A percentile compares a stretch with the other conserved stretches of the same genome.
phyloP scores from a whole-genome alignment of 2,113 vertebrate species.

The Ornithorhynchus anatinus region DNA sequence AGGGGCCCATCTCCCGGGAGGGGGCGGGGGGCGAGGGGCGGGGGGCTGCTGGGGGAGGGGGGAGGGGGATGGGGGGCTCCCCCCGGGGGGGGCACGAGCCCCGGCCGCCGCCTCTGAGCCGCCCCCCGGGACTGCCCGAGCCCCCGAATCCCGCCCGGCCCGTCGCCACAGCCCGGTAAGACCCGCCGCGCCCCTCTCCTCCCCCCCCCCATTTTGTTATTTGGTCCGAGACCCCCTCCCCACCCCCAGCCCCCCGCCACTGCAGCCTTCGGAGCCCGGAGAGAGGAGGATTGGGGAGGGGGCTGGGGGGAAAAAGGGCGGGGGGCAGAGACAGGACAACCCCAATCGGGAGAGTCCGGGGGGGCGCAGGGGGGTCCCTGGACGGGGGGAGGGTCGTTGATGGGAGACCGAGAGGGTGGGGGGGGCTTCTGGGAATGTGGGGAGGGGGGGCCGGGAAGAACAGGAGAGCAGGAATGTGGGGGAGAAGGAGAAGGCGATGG shows the following conservation, averaged over 20 bases:
- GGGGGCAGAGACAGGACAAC: neutral
- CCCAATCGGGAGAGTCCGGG: neutral
- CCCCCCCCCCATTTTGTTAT: neutral
- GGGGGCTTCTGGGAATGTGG: neutral
- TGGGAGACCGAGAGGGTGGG: neutral
- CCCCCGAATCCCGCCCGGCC: conserved; percentile 22
- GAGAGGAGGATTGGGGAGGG: neutral
- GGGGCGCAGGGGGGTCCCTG: conserved; percentile 14
- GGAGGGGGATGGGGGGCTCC: conserved; percentile 29
- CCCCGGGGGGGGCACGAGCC: conserved; percentile 35
- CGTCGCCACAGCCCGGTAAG: conserved; percentile 44
- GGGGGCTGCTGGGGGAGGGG: neutral
- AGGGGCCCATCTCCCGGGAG: neutral
- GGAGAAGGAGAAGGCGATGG: too few relatives aligned
- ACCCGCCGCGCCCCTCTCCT: conserved; percentile 19
- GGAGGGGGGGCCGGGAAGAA: neutral
- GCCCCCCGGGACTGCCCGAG: conserved; percentile 9
- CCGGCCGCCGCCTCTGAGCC: conserved; percentile 43
- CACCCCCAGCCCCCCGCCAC: conserved; percentile 12
- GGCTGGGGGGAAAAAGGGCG: neutral
- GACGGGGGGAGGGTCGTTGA: neutral
- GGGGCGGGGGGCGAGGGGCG: neutral
- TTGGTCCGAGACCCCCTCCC: conserved; percentile 4
- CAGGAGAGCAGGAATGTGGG: neutral
- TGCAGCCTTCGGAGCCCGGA: conserved; percentile 14